phyloP scores from a whole-genome alignment of 1,140 invertebrate species.

The Drosophila bocqueti region DNA sequence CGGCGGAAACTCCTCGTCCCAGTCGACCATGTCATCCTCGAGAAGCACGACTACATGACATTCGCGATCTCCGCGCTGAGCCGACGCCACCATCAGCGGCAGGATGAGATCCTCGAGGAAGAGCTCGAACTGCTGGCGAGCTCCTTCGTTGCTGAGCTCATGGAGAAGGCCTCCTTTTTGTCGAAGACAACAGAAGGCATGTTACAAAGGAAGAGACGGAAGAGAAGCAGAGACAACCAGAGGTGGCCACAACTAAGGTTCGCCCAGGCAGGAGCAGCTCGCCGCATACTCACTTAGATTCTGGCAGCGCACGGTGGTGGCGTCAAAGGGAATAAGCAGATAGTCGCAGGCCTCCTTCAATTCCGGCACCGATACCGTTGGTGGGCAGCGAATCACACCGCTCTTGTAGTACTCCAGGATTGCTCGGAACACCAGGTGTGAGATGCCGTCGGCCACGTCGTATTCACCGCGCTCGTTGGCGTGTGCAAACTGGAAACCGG shows the following conservation, averaged over 20 bases:
- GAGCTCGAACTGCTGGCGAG: conserved; percentile 97
- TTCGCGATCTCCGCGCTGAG: conserved; percentile 94
- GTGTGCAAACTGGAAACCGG: conserved; percentile 96
- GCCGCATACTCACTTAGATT: conserved; percentile 91
- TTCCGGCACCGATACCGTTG: conserved; percentile 95
- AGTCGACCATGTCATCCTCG: conserved; percentile 98
- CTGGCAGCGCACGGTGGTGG: conserved; percentile 97
- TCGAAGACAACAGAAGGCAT: conserved; percentile 53
- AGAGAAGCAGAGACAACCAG: conserved; percentile 58
- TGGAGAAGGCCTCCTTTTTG: conserved; percentile 95
- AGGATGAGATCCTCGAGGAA: conserved; percentile 98
- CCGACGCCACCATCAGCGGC: conserved; percentile 98
- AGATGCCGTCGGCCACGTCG: conserved; percentile 99
- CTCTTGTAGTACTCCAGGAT: conserved; percentile 98
- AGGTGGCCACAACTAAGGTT: conserved; percentile 65
- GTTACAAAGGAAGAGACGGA: conserved; percentile 41
- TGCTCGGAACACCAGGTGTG: conserved; percentile 96
- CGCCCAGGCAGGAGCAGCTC: conserved; percentile 37
- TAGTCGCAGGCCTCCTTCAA: conserved; percentile 99
- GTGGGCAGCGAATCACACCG: conserved; percentile 93
- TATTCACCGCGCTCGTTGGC: conserved; percentile 98
- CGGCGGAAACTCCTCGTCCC: conserved; percentile 99
- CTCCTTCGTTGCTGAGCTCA: conserved; percentile 99
- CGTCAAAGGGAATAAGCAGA: conserved; percentile 98
- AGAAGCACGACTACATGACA: conserved; percentile 97